phyloP scores from a whole-genome alignment of 2,888 invertebrate genomes.

The Athalia cordata region DNA sequence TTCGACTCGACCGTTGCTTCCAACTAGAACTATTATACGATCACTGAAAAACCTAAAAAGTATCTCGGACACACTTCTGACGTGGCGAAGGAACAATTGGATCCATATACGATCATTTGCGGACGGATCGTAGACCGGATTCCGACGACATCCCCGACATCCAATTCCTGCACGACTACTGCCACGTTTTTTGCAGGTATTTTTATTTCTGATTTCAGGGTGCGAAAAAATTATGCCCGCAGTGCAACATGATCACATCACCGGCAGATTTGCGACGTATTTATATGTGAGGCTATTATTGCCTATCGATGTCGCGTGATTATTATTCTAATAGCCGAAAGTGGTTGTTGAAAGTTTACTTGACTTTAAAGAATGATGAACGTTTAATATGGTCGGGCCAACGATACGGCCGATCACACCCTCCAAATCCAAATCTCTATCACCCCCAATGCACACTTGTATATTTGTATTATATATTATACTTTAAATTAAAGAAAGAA shows the following conservation, averaged over 20 bases:
- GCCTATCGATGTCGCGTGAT: background rate
- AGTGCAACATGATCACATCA: constrained; percentile 95
- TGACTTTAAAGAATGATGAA: background rate
- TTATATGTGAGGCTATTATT: constrained; percentile 82
- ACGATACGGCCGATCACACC: background rate
- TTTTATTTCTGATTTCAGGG: constrained; percentile 76
- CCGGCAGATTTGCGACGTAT: constrained; percentile 90
- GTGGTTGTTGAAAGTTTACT: background rate
- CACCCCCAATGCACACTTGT: constrained; percentile 56
- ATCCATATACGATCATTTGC: background rate
- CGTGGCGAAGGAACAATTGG: too few species aligned
- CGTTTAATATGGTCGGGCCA: background rate
- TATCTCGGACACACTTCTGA: too few species aligned
- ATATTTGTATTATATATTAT: constrained; percentile 69
- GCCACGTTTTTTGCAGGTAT: background rate
- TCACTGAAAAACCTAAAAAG: too few species aligned
- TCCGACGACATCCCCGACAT: too few species aligned
- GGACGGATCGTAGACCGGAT: background rate
- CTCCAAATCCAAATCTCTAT: constrained; percentile 31
- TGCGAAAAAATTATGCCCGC: constrained; percentile 94
- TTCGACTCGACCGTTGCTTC: too few species aligned
- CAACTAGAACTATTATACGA: too few species aligned
- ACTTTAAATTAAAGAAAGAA: constrained; percentile 67
- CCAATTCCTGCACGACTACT: too few species aligned
- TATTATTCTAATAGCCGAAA: background rate